Evolutionary conservation across 2,888 invertebrate species (phyloP).

Genomic region (Lepidochrysops patricia): DNA sequence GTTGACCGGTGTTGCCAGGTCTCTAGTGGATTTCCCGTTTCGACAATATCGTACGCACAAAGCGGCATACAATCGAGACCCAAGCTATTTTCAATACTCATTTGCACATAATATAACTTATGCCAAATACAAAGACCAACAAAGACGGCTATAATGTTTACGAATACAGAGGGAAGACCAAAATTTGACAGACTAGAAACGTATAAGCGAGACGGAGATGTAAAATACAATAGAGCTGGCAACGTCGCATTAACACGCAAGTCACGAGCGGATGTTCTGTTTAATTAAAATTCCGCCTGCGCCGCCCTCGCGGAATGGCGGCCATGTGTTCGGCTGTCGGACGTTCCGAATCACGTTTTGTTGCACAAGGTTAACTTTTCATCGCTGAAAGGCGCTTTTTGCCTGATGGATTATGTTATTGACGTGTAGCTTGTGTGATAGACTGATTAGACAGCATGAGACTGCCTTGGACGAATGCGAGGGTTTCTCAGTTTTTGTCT

Average conservation of each 20-base stretch:
- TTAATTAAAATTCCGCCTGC: constrained; percentile 74
- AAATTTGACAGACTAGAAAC: not conserved
- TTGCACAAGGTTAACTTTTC: constrained; percentile 70
- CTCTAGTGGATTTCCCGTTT: constrained; percentile 58
- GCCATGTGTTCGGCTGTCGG: constrained; percentile 70
- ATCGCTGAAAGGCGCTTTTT: constrained; percentile 44
- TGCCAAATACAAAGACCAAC: constrained; percentile 21
- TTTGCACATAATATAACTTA: constrained; percentile 30
- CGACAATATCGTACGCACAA: constrained; percentile 49
- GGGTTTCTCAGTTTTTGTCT: constrained; percentile 38
- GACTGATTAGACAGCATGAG: constrained; percentile 47
- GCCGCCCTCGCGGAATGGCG: constrained; percentile 74
- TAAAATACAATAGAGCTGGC: constrained; percentile 50
- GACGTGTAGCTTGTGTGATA: constrained; percentile 49
- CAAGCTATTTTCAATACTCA: constrained; percentile 44
- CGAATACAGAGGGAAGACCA: constrained; percentile 7
- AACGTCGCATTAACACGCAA: constrained; percentile 56
- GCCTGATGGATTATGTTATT: constrained; percentile 47
- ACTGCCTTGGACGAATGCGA: constrained; percentile 41
- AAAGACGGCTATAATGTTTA: not conserved
- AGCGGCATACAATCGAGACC: constrained; percentile 26
- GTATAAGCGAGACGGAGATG: constrained; percentile 46
- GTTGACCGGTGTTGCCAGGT: constrained; percentile 68
- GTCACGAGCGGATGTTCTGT: constrained; percentile 74
- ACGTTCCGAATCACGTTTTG: constrained; percentile 67